Evolutionary conservation across 2,888 invertebrate species (phyloP).

Genomic region (Strigamia crassipes): DNA sequence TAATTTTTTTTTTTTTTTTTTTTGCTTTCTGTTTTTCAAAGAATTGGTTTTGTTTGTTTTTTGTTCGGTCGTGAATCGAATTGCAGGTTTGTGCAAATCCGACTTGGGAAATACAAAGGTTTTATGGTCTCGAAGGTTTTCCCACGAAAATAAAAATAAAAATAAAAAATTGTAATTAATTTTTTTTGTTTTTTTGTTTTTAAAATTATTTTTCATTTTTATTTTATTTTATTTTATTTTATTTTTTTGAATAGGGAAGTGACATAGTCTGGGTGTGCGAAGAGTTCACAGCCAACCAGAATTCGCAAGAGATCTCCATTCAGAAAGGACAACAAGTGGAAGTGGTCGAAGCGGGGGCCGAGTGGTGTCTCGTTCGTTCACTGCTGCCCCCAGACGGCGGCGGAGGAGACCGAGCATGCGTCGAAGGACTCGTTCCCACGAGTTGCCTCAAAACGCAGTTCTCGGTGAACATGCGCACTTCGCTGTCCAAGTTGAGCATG

Average conservation of each 20-base stretch:
- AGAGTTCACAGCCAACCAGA: constrained; percentile 63
- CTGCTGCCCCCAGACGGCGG: constrained; percentile 51
- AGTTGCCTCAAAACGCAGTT: constrained; percentile 56
- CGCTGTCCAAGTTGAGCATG: constrained; percentile 56
- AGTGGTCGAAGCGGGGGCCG: constrained; percentile 76
- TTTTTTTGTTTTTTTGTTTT: not conserved
- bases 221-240: not conserved
- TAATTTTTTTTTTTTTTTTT: too few relatives aligned
- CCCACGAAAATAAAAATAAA: not conserved
- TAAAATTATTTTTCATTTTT: too few relatives aligned
- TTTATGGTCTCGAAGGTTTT: not conserved
- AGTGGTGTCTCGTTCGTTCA: constrained; percentile 59
- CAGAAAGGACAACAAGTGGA: constrained; percentile 92
- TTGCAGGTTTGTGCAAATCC: too few relatives aligned
- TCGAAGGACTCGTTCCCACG: constrained; percentile 60
- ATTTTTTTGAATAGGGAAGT: constrained; percentile 58
- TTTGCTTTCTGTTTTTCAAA: too few relatives aligned
- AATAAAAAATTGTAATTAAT: not conserved
- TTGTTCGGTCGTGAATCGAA: too few relatives aligned
- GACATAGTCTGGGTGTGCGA: constrained; percentile 91
- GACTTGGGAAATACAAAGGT: too few relatives aligned
- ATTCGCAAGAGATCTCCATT: constrained; percentile 79
- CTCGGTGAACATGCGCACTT: constrained; percentile 54
- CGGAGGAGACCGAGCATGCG: constrained; percentile 14
- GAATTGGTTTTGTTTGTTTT: too few relatives aligned